Evolutionary conservation across 2,888 invertebrate genomes (phyloP), one percentile per base, ranked within the genome.

Genomic region (Choristoneura rosaceana): DNA sequence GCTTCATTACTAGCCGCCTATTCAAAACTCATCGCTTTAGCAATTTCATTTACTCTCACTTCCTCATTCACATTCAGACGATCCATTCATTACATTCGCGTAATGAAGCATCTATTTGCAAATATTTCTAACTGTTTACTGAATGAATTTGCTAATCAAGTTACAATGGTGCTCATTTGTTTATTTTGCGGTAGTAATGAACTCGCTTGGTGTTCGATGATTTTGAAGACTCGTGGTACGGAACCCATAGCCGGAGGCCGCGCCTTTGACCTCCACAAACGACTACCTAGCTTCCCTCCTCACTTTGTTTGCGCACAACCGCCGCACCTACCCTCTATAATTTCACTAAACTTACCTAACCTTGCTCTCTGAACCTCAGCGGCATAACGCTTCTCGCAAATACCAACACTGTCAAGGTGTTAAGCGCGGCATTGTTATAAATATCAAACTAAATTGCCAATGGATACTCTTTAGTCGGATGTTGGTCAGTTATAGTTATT

Each of bases 231-330:
- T 45, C 69, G 63, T 69, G 64, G 73, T 73, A 73, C 50, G 73
- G 69, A 58, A 43, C 69, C 52, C 17, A 50, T 64, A 33, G 73
- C 73, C 73, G 59, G 76, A 76, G 81, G 81, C 77, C 74, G 74
- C 75, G 79, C 75, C 75, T 77, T 71, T 83, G 87, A 88, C 87
- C 88, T 80, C 80, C 83, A 84, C 83, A 83, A 83, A 84, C 82
- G 80, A 84, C 86, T 84, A 83, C 82, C 84, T 85, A 80, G 81
- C 82, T 79, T 80, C 76, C 79, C 81, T 80, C 66, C 47, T 79
- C 76, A 77, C 83, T 84, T 87, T 85, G 84, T 87, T 87, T 87
- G 82, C 81, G 81, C 77, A 81, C 79, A 78, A 81, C 79, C 79
- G 79, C 80, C 79, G 81, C 79, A 78, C 77, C 78, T 76, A 82